phyloP scores from a whole-genome alignment of 2,888 invertebrate genomes.

The Aporophyla nigra region DNA sequence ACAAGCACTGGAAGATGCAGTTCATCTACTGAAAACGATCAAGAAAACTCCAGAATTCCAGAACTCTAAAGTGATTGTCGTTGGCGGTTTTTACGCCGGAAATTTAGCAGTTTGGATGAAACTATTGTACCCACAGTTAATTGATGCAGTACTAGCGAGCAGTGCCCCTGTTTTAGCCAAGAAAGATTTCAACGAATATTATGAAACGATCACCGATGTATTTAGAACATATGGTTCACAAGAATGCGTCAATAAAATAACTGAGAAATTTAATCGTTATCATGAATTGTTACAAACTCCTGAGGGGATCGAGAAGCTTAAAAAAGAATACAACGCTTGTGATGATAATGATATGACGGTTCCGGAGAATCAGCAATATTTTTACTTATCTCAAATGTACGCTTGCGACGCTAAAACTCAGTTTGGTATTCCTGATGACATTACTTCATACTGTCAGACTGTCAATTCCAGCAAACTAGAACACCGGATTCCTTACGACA shows the following conservation, averaged over 20 bases:
- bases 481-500: too few relatives aligned
- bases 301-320: too few relatives aligned
- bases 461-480: too few relatives aligned
- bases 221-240: constrained; percentile 9
- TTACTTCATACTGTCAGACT: too few relatives aligned
- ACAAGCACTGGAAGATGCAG: constrained; percentile 9
- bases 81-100: neutral
- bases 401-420: too few relatives aligned
- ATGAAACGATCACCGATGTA: neutral
- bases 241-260: constrained; percentile 7
- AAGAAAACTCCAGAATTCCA: neutral
- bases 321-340: too few relatives aligned
- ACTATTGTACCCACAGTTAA: constrained; percentile 2
- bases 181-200: neutral
- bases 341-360: too few relatives aligned
- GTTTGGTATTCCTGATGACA: too few relatives aligned
- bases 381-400: too few relatives aligned
- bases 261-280: neutral
- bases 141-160: neutral
- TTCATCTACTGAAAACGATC: neutral
- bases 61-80: constrained; percentile 1
- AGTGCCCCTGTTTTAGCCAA: constrained; percentile 10
- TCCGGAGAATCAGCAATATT: too few relatives aligned
- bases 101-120: constrained; percentile 10
- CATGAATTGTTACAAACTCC: too few relatives aligned